These are phyloP conservation scores for Eulemur albifrons DNA, from an alignment of 2,797 vertebrate genomes.

Conservation along the genomic window DNA sequence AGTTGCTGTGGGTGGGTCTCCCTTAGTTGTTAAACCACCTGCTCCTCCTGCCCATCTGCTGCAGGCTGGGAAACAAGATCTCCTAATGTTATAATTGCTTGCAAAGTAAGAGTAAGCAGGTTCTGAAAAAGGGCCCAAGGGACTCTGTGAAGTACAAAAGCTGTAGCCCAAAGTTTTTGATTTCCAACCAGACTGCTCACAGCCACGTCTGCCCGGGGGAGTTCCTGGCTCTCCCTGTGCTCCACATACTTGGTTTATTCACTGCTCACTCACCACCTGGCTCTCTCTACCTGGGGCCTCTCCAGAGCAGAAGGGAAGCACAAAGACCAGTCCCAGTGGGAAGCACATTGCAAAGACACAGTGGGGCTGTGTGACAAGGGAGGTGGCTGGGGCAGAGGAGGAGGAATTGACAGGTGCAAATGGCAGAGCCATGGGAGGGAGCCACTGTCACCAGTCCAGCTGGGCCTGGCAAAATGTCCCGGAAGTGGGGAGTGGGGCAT, in stretches of 20 bases:
- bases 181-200: background rate
- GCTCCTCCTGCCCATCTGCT: background rate
- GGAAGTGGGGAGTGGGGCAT: background rate
- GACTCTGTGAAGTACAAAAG: background rate
- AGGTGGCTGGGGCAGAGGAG: background rate
- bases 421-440: background rate
- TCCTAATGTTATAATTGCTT: background rate
- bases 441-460: background rate
- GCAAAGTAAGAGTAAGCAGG: background rate
- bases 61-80: background rate
- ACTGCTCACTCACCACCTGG: background rate
- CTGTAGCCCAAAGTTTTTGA: background rate
- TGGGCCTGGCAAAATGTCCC: background rate
- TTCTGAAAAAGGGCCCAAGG: background rate
- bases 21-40: background rate
- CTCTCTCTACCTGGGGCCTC: background rate
- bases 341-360: background rate
- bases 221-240: background rate
- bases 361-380: background rate
- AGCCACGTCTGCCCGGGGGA: background rate
- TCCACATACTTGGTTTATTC: background rate
- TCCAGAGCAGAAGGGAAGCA: background rate
- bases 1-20: background rate
- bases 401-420: background rate
- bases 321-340: background rate